Percentiles rank a stretch among this genome's conserved stretches.
Evolutionary conservation across 2,113 vertebrate genomes (phyloP).

Genomic region (Nothobranchius kuhntae): DNA sequence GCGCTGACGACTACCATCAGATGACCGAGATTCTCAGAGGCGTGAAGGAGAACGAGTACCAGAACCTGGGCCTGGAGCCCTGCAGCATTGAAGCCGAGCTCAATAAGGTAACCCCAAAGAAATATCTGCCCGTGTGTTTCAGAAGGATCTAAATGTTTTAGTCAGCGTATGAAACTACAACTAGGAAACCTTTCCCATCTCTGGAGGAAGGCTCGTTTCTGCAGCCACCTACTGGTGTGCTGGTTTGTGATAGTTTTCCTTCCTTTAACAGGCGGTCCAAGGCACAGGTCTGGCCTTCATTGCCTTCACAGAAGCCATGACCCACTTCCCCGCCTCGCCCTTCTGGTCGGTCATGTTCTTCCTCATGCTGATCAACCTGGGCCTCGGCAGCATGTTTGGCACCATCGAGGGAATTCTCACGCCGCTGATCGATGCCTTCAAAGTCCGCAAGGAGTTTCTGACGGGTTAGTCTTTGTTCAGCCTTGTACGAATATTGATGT

Average conservation of each 20-base stretch:
- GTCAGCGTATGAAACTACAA: too few relatives aligned
- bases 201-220: too few relatives aligned
- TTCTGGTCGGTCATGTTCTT: conserved; percentile 99
- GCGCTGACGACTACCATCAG: conserved; percentile 85
- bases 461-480: conserved; percentile 73
- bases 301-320: conserved; percentile 98
- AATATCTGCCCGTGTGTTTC: too few relatives aligned
- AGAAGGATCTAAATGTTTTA: too few relatives aligned
- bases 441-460: conserved; percentile 94
- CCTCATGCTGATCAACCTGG: conserved; percentile 95
- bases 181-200: too few relatives aligned
- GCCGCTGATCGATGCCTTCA: conserved; percentile 92
- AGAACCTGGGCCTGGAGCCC: conserved; percentile 81
- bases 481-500: too few relatives aligned
- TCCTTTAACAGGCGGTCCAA: conserved; percentile 85
- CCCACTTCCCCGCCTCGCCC: conserved; percentile 94
- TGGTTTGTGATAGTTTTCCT: too few relatives aligned
- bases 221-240: too few relatives aligned
- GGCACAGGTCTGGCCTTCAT: conserved; percentile 98
- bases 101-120: conserved; percentile 83
- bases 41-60: conserved; percentile 84
- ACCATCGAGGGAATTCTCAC: conserved; percentile 97
- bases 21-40: conserved; percentile 84
- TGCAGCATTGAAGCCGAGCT: conserved; percentile 92
- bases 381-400: conserved; percentile 98